These are phyloP conservation scores for Procavia capensis DNA, from an alignment of 2,113 vertebrate species.

Conservation along the genomic window DNA sequence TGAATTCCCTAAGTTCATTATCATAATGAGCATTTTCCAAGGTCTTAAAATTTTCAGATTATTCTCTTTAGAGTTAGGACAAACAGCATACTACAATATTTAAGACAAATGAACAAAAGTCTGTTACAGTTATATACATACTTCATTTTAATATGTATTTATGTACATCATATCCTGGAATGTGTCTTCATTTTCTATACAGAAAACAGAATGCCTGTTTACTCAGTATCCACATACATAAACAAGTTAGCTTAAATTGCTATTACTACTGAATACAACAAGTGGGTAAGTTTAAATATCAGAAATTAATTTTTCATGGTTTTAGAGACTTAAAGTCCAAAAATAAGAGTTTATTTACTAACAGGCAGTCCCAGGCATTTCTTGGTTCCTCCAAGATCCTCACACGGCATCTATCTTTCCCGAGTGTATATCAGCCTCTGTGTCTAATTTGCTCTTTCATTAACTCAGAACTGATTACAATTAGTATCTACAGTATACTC, in stretches of 20 bases:
- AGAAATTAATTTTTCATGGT: not conserved
- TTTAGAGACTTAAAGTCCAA: not conserved
- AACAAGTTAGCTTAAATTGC: not conserved
- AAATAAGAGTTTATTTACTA: not conserved
- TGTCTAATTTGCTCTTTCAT: not conserved
- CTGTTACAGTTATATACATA: not conserved
- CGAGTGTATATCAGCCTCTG: not conserved
- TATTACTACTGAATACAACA: not conserved
- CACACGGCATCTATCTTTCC: not conserved
- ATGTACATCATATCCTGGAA: not conserved
- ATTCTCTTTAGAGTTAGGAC: not conserved
- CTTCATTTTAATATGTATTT: conserved; percentile 9
- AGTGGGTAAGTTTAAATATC: not conserved
- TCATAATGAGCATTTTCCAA: not conserved
- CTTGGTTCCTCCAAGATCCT: not conserved
- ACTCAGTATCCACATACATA: not conserved
- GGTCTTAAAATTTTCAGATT: not conserved
- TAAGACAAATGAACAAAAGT: not conserved
- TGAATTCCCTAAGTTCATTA: not conserved
- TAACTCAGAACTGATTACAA: not conserved
- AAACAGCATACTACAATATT: not conserved
- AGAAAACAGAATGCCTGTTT: not conserved
- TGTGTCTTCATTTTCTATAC: not conserved
- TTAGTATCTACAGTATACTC: not conserved
- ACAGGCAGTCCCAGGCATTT: not conserved